Evolutionary conservation across 2,113 vertebrate species (phyloP).

Genomic region (Ochotona princeps): DNA sequence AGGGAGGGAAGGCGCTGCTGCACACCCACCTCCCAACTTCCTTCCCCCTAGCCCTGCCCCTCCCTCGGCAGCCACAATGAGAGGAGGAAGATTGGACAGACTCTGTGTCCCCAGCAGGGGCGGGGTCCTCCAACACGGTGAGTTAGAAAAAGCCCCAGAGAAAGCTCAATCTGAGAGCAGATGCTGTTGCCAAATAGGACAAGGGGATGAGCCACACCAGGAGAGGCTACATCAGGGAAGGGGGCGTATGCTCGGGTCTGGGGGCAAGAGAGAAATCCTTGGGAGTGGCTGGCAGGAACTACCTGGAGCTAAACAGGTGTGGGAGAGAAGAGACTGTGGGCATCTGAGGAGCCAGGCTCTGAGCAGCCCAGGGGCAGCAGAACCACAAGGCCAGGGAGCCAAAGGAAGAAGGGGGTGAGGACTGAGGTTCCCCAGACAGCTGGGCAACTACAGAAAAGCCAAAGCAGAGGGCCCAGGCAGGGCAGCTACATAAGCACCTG

Average conservation of each 20-base stretch:
- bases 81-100: slow-evolving; percentile 38
- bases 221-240: background rate
- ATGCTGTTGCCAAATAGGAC: background rate
- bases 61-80: slow-evolving; percentile 61
- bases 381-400: accelerated
- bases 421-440: background rate
- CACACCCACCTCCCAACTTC: slow-evolving; percentile 67
- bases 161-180: background rate
- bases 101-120: slow-evolving; percentile 37
- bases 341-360: background rate
- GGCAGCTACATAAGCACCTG: too few relatives aligned
- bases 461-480: background rate
- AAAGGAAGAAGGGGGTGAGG: too few relatives aligned
- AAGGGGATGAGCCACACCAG: background rate
- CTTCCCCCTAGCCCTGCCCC: slow-evolving; percentile 62
- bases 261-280: background rate
- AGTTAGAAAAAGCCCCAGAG: background rate
- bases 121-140: background rate
- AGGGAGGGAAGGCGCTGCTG: slow-evolving; percentile 36
- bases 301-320: background rate
- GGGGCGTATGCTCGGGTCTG: background rate
- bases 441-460: background rate
- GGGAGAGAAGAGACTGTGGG: background rate
- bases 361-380: background rate
- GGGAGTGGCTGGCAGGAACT: background rate